Evolutionary conservation across 2,888 invertebrate species (phyloP), one percentile per base, ranked within the genome.

Genomic region (Drosophila paracracens): DNA sequence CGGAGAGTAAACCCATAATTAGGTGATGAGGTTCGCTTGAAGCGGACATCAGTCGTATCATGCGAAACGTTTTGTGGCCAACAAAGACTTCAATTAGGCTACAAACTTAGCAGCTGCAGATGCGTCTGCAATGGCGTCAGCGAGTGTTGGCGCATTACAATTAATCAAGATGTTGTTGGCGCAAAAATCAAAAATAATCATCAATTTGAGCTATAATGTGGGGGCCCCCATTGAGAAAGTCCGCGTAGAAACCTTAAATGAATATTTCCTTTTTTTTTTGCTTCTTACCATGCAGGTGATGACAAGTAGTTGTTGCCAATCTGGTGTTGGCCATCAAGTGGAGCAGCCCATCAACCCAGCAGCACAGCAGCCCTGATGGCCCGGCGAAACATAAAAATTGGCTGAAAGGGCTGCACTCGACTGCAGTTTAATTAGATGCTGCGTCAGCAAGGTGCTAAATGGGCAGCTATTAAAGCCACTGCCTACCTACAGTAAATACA

Each of bases 381-480:
- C 69, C 73, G 89, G 85, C 85, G 78, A 81, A 82, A 88, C 85
- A 88, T 78, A 74, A 80, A 89, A 86, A 85, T 76, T 88, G 89
- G 78, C 73, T 67, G 62, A 54, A 71, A 70, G 62, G 53, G 21
- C 38, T 16, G 67, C n/a, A 29, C 35, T 40, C 54, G 52, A 48
- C 48, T 67, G 73, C 82, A 56, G 79, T 89, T 91, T 92, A 92
- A 92, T 92, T 91, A 92, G 92, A 89, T 88, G 85, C 86, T 85
- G 91, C 92, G 83, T 92, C 92, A 92, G 92, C 92, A 92, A 92
- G 92, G 91, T 92, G 91, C 91, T 92, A 92, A 92, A 89, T 92
- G 91, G 83, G 73, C 79, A 79, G 81, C 88, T 88, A 92, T 92
- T 92, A 92, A 68, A 31, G 43, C 54, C 43, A 65, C 70, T 66